Evolutionary conservation across 1,140 invertebrate genomes (phyloP), one percentile per base, ranked within the genome.

Genomic region (Chelonus insularis): DNA sequence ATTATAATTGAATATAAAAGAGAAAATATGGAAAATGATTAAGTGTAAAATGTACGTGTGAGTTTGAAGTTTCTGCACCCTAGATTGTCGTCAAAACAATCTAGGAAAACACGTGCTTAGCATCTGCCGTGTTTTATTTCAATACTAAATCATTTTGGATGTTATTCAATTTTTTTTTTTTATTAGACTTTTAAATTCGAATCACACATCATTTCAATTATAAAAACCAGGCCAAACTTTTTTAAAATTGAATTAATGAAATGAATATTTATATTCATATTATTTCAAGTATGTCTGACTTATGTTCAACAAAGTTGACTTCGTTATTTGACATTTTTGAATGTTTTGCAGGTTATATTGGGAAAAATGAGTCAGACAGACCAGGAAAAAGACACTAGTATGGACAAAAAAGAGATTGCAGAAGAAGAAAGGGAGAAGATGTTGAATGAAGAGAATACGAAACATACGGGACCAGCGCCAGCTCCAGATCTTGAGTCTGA

Each of bases 371-470:
- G 74, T 23, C 72, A 76, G 29, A 62, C 60, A 2, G 65, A 71
- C 37, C 64, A 67, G 39, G 63, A 71, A 11, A 45, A 64, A 32
- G 65, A 82, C 65, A 86, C 87, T 72, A 88, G 84, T 32, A 81
- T 86, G 60, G 88, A 90, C 71, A 89, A 90, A 69, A 85, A 88
- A 70, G 86, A 88, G 74, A 89, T 89, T 45, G 87, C 88, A 66
- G 80, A 83, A 21, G 89, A 90, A 68, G 89, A 90, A 68, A 81
- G 86, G 50, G 87, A 90, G 77, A 84, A 88, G 66, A 89, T 89
- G 85, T 68, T 89, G 65, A 89, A 89, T 70, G 83, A 77, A 21
- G 86, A 87, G 66, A 86, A 85, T 66, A 84, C 72, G 60, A 79
- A 79, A 62, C 77, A 79, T 43, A 67, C 71, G 54, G 72, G 72